Conservation (phyloP, 2,113 vertebrate species). For the Coregonus clupeaformis region DNA sequence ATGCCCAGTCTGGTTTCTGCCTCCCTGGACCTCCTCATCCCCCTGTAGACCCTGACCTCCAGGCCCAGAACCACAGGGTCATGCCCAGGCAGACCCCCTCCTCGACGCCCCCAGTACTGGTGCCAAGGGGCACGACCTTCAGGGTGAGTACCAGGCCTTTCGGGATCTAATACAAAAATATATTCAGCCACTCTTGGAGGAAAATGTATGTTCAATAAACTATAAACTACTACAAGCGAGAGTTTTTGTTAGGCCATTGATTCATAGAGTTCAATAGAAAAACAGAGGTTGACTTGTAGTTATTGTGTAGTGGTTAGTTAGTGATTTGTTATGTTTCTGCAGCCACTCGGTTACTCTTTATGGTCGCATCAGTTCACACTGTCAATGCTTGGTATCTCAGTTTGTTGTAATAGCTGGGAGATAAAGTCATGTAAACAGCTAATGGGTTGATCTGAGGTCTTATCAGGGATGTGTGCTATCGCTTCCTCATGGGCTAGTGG, state of each 20-base stretch:
- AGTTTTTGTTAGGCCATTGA: no score
- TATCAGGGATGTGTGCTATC: constrained; percentile 14
- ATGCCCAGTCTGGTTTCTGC: background rate
- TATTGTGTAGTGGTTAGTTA: no score
- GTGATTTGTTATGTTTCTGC: background rate
- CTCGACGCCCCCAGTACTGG: constrained; percentile 45
- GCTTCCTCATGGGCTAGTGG: background rate
- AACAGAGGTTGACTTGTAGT: no score
- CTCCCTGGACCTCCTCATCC: constrained; percentile 67
- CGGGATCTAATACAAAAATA: background rate
- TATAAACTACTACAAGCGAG: no score
- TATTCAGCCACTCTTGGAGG: background rate
- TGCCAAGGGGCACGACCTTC: constrained; percentile 63
- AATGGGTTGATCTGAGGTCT: background rate
- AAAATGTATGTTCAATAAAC: no score
- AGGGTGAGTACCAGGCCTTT: constrained; percentile 50
- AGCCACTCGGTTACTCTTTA: background rate
- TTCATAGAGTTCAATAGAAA: no score
- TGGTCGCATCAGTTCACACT: background rate
- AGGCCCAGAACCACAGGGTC: background rate
- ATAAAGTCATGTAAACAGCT: background rate
- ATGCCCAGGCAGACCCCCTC: constrained; percentile 2
- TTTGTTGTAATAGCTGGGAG: background rate
- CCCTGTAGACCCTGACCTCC: constrained; percentile 24
- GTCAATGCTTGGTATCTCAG: background rate